phyloP scores from a whole-genome alignment of 2,113 vertebrate species.

The Archocentrus centrarchus region DNA sequence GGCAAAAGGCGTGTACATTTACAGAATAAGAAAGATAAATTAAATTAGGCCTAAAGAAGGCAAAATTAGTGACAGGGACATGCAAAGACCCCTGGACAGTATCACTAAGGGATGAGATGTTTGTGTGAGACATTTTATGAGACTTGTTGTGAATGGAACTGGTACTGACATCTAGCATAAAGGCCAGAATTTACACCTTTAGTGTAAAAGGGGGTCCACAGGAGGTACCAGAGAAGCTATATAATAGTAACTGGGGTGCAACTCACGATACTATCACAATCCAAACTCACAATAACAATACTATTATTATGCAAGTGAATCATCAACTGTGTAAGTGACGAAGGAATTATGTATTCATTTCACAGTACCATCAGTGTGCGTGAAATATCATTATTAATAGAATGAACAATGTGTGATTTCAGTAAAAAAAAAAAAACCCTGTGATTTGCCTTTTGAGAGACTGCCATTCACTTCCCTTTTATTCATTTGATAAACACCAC shows the following conservation, averaged over 20 bases:
- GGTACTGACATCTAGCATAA: neutral
- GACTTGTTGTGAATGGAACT: neutral
- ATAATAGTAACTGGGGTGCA: neutral
- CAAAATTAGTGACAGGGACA: neutral
- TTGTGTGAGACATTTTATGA: constrained; percentile 35
- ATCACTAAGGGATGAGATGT: constrained; percentile 32
- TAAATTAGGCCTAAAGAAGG: constrained; percentile 41
- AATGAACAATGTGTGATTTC: neutral
- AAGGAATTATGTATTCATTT: neutral
- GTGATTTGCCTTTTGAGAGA: too few species aligned
- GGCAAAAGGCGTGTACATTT: constrained; percentile 45
- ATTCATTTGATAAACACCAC: too few species aligned
- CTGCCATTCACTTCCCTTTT: too few species aligned
- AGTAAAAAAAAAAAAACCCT: neutral
- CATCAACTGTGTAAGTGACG: neutral
- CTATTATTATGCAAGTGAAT: neutral
- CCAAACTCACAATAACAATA: too few species aligned
- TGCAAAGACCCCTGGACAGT: constrained; percentile 11
- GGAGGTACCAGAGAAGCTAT: neutral
- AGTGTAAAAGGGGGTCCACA: neutral
- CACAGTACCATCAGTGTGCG: neutral
- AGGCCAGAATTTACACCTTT: neutral
- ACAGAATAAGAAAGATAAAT: constrained; percentile 41
- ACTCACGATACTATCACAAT: neutral
- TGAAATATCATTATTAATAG: neutral